Evolutionary conservation across 2,888 invertebrate species (phyloP), one percentile per base, ranked within the genome.

Genomic region (Phoenoteleia sp.): DNA sequence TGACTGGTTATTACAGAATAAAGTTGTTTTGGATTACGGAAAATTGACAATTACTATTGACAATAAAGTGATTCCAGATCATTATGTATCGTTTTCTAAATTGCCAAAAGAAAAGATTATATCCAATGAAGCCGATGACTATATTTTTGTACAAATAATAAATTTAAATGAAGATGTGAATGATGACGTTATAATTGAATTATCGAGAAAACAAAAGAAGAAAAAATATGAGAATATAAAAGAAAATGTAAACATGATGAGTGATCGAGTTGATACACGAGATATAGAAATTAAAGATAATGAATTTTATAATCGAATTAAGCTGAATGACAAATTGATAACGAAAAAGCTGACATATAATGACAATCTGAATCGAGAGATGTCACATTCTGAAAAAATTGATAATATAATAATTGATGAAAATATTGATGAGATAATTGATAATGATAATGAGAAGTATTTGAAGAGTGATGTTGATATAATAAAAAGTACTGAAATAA

Each of bases 101-200:
- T 1, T 42, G 9, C 1, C 42, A 13, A 23, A 15, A 45, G 62
- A 62, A 15, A 62, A 62, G 15, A 23, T 62, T 13, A 15, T 62
- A 25, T 42, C 62, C 42, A 25, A 21, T 0, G 15, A 17, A 45
- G 17, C 15, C 0, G 58, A 58, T n/a, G 39, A 58, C 21, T 36
- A 7, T n/a, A 58, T 39, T 23, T 58, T 58, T 58, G 39, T 58
- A 13, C 58, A 58, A 58, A 39, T 58, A n/a, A 21, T 58, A 36
- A 23, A 39, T 21, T 39, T 21, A 5, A 9, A n/a, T 39, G 33
- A 58, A 56, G 21, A 33, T 47, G 45, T 19, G 0, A 9, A 2
- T 47, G 19, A 15, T 47, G 19, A 19, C 7, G 45, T 19, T 4
- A 13, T 21, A 11, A 23, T 23, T 21, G 1, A 2, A 23, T 13